Evolutionary conservation across 2,113 vertebrate species (phyloP).

Genomic region (Lates calcarifer): DNA sequence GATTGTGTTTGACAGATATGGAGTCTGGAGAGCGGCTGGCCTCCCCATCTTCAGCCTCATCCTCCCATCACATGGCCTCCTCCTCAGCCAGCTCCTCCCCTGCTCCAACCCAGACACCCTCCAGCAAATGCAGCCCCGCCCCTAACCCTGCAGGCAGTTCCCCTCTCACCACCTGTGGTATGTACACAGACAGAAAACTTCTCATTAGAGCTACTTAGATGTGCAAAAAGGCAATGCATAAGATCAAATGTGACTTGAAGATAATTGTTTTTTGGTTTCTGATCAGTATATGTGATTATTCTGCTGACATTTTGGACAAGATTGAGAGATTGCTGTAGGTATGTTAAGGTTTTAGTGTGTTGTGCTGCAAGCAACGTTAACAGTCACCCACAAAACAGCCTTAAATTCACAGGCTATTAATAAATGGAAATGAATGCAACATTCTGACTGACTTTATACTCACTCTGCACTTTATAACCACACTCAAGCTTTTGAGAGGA

Average conservation of each 20-base stretch:
- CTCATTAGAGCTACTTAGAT: neutral
- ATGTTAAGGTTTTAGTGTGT: slow-evolving; percentile 1
- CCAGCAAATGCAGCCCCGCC: slow-evolving; percentile 84
- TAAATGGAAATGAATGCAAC: slow-evolving; percentile 50
- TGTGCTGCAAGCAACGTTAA: neutral
- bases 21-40: slow-evolving; percentile 92
- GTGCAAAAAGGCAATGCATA: neutral
- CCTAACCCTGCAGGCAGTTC: slow-evolving; percentile 80
- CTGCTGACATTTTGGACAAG: slow-evolving; percentile 4
- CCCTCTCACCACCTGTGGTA: slow-evolving; percentile 88
- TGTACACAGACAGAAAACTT: neutral
- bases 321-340: neutral
- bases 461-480: slow-evolving; percentile 16
- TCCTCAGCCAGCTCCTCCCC: slow-evolving; percentile 84
- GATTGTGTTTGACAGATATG: slow-evolving; percentile 88
- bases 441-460: slow-evolving; percentile 29
- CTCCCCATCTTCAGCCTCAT: slow-evolving; percentile 81
- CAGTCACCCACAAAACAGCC: neutral
- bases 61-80: slow-evolving; percentile 83
- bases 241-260: slow-evolving; percentile 3
- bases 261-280: slow-evolving; percentile 21
- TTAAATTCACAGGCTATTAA: slow-evolving; percentile 32
- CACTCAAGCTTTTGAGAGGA: slow-evolving; percentile 1
- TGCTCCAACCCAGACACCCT: slow-evolving; percentile 80
- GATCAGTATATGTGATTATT: slow-evolving; percentile 9